phyloP scores from a whole-genome alignment of 2,113 vertebrate genomes.

The Uria aalge region DNA sequence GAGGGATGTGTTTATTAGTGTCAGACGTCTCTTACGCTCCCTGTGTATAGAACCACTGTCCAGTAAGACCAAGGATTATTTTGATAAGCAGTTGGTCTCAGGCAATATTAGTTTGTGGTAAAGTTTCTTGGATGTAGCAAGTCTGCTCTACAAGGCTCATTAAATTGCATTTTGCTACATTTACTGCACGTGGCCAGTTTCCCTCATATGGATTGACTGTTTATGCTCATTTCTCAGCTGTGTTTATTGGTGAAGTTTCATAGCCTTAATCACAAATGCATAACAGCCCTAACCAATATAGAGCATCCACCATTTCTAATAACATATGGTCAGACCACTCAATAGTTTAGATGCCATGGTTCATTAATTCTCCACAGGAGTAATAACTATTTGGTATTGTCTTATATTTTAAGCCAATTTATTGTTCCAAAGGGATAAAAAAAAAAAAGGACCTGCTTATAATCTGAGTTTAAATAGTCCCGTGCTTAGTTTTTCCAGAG shows the following conservation, averaged over 20 bases:
- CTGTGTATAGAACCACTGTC: constrained; percentile 11
- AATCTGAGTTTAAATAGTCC: constrained; percentile 47
- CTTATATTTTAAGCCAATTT: constrained; percentile 71
- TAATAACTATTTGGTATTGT: constrained; percentile 69
- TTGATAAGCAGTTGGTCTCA: constrained; percentile 38
- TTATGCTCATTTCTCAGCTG: constrained; percentile 35
- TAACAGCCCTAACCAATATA: constrained; percentile 45
- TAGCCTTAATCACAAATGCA: constrained; percentile 46
- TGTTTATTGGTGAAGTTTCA: constrained; percentile 62
- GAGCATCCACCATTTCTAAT: constrained; percentile 59
- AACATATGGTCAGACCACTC: constrained; percentile 60
- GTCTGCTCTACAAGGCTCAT: constrained; percentile 43
- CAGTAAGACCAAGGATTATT: constrained; percentile 29
- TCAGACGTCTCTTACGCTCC: not conserved
- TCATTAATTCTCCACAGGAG: constrained; percentile 74
- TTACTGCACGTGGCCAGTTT: constrained; percentile 30
- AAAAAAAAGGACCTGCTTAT: constrained; percentile 58
- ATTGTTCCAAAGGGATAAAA: constrained; percentile 51
- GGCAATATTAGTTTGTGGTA: constrained; percentile 29
- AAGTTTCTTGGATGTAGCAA: constrained; percentile 35
- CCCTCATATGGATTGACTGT: not conserved
- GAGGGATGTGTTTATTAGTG: not conserved
- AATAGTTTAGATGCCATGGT: constrained; percentile 67
- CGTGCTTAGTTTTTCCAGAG: constrained; percentile 26
- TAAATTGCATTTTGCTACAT: constrained; percentile 52